Base-by-base conservation (phyloP, 2,113 vertebrate genomes). In the Platysternon megacephalum region DNA sequence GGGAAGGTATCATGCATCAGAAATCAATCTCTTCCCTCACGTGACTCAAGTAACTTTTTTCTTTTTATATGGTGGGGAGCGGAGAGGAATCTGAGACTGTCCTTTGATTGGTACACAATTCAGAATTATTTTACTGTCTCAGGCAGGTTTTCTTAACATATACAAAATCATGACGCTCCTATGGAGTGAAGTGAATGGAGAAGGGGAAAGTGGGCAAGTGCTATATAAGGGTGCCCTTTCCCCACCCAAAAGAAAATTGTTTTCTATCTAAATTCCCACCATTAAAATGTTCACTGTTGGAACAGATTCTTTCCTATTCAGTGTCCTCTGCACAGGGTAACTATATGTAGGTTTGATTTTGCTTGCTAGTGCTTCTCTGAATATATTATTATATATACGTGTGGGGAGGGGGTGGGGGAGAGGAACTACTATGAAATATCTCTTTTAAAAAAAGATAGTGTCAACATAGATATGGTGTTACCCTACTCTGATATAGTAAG, bases 21-120 rank as follows among this genome's bases (percentile, higher is more conserved):
- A 78, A 1, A 44, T 58, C 56, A n/a, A 81, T 91, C 21, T 89
- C 79, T 88, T 93, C 49, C 52, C 42, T 95, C 3, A 1, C 39
- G 42, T 85, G 39, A 8, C 44, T 49, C 0, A 0, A 21, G 28
- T 65, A 81, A 53, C 11, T 1, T 0, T 1, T 0, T 0, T 3
- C 1, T 9, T 52, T 95, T 29, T 49, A 61, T 35, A 3, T 1
- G 6, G 58, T 28, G 81, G 85, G 0, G 0, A 6, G 17, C 1
- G 21, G 65, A 19, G 26, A 48, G 53, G 16, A 48, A 29, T 44
- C 42, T 28, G 22, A 3, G 2, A 0, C 5, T 86, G n/a, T 3
- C 4, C 44, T 93, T 84, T 61, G 0, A 0, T 84, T 86, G 87
- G 8, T 86, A 85, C 92, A 35, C 85, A 39, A 32, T 81, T 91